These are phyloP conservation scores for Leptinotarsa undecemlineata DNA, from an alignment of 1,140 invertebrate species.

Conservation along the genomic window DNA sequence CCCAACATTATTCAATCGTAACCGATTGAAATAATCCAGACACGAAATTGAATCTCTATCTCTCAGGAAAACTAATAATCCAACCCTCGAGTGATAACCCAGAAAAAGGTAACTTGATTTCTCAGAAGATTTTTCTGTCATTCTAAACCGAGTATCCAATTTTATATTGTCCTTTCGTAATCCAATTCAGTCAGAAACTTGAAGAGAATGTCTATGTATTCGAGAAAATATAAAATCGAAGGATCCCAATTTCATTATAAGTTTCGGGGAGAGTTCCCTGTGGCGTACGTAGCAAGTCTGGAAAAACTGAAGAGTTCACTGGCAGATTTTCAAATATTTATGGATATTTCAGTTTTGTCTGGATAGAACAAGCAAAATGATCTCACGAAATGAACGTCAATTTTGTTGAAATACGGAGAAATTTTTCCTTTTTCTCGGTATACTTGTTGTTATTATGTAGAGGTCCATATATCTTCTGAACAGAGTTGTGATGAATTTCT, in stretches of 20 bases:
- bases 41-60: background rate
- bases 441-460: too few relatives aligned
- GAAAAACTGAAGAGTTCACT: too few relatives aligned
- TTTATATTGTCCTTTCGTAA: constrained; percentile 4
- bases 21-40: background rate
- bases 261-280: background rate
- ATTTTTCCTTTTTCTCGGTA: too few relatives aligned
- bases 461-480: too few relatives aligned
- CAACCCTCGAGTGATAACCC: background rate
- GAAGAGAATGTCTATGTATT: constrained; percentile 12
- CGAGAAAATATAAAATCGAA: constrained; percentile 25
- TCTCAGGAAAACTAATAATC: background rate
- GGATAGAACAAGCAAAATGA: too few relatives aligned
- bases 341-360: too few relatives aligned
- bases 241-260: constrained; percentile 36
- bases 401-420: too few relatives aligned
- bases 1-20: too few relatives aligned
- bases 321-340: too few relatives aligned
- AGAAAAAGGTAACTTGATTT: constrained; percentile 8
- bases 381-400: too few relatives aligned
- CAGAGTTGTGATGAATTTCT: too few relatives aligned
- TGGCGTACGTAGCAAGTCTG: background rate
- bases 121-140: constrained; percentile 3
- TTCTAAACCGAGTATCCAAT: constrained; percentile 8
- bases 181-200: constrained; percentile 15